These are phyloP conservation scores for Zootoca vivipara DNA, from an alignment of 2,113 vertebrate species.

Conservation along the genomic window DNA sequence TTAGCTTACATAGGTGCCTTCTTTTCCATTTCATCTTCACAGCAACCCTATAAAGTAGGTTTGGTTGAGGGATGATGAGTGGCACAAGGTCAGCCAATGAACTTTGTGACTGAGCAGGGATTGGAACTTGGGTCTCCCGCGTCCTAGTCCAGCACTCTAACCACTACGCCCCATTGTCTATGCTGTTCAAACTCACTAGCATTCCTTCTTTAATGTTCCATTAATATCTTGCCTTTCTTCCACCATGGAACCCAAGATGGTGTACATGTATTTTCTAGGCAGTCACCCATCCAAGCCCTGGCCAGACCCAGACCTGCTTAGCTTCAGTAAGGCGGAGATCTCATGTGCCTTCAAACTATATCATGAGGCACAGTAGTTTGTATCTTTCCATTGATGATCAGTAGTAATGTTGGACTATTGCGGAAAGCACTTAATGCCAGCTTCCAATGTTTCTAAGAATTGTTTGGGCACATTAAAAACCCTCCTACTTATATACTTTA, in stretches of 20 bases:
- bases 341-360: no score
- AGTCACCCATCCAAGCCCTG: no score
- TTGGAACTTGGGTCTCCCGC: background rate
- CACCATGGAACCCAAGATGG: no score
- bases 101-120: background rate
- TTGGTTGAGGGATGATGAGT: background rate
- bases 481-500: slow-evolving; percentile 44
- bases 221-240: no score
- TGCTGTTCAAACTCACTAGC: background rate
- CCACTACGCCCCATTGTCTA: background rate
- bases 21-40: background rate
- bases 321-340: no score
- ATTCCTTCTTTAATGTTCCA: no score
- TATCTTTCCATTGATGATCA: background rate
- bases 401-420: background rate
- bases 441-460: background rate
- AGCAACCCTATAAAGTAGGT: background rate
- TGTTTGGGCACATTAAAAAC: slow-evolving; percentile 32
- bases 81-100: background rate
- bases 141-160: background rate
- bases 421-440: background rate
- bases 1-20: no score
- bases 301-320: no score
- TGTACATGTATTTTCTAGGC: no score
- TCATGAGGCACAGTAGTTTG: background rate